phyloP scores from a whole-genome alignment of 2,113 vertebrate species.

The Microcebus murinus region DNA sequence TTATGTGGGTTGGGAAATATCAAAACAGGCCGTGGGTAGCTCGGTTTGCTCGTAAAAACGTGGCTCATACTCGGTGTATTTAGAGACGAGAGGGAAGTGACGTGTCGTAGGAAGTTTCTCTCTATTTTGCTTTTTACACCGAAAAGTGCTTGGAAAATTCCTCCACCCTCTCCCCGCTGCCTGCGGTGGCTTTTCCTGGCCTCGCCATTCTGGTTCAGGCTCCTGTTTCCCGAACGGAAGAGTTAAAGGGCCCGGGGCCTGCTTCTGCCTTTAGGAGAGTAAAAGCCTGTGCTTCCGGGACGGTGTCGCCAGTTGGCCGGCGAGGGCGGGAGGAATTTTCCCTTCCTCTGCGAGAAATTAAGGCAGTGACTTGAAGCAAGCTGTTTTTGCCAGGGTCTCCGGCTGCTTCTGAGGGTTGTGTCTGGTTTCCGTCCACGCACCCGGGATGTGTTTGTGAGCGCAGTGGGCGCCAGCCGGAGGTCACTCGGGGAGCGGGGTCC shows the following conservation, averaged over 20 bases:
- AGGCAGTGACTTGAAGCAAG: not conserved
- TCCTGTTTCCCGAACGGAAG: not conserved
- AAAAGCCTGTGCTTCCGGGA: not conserved
- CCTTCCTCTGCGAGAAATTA: not conserved
- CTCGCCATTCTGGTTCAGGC: not conserved
- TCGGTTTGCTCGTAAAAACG: slow-evolving; percentile 49
- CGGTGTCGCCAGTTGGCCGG: not conserved
- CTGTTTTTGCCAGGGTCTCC: not conserved
- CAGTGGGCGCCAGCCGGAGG: not conserved
- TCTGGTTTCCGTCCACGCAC: not conserved
- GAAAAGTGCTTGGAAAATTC: slow-evolving; percentile 64
- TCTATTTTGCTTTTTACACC: slow-evolving; percentile 61
- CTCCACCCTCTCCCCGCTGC: not conserved
- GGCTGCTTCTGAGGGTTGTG: not conserved
- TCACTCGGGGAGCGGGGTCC: not conserved
- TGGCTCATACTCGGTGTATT: slow-evolving; percentile 33
- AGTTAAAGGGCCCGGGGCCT: not conserved
- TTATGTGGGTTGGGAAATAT: slow-evolving; percentile 52
- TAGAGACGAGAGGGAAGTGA: slow-evolving; percentile 23
- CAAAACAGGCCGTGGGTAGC: slow-evolving; percentile 42
- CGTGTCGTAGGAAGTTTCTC: not conserved
- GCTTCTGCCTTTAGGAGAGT: not conserved
- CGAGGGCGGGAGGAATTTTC: not conserved
- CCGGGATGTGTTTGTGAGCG: not conserved
- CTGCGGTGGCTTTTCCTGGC: slow-evolving; percentile 47